Conservation (phyloP, 2,113 vertebrate species). For the Corvus moneduloides region DNA sequence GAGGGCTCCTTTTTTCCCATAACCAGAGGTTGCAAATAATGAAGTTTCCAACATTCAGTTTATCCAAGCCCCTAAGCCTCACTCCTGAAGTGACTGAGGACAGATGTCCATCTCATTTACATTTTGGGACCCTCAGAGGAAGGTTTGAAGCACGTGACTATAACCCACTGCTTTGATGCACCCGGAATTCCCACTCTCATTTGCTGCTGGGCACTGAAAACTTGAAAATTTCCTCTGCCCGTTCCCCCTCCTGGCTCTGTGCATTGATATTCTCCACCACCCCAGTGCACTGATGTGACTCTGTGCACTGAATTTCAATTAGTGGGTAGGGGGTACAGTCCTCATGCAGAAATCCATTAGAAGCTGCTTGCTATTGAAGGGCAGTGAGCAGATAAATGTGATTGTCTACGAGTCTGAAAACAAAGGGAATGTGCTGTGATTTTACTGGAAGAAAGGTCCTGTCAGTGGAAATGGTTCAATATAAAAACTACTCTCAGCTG, state of each 20-base stretch:
- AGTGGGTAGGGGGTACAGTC: background rate
- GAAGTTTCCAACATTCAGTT: background rate
- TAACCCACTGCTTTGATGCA: background rate
- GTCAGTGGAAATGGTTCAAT: background rate
- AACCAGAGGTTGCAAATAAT: accelerated
- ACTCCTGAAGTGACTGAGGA: background rate
- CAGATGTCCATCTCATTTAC: background rate
- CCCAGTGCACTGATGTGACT: constrained; percentile 3
- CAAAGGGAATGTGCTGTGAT: constrained; percentile 20
- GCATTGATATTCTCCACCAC: constrained; percentile 57
- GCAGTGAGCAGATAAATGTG: constrained; percentile 53
- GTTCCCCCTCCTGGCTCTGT: background rate
- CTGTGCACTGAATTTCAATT: constrained; percentile 55
- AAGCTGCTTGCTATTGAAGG: constrained; percentile 29
- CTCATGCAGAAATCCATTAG: constrained; percentile 1
- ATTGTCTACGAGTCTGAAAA: constrained; percentile 26
- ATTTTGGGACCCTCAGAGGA: background rate
- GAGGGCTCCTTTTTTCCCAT: background rate
- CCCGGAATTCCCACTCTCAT: background rate
- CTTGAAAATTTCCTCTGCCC: background rate
- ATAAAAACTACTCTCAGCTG: background rate
- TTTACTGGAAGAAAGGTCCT: constrained; percentile 27
- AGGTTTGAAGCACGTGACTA: background rate
- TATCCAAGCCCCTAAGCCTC: background rate
- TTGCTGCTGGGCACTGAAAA: background rate